A percentile compares a stretch with the other conserved stretches of the same genome.
Conservation (phyloP, 2,888 invertebrate species). For the Melolontha melolontha region DNA sequence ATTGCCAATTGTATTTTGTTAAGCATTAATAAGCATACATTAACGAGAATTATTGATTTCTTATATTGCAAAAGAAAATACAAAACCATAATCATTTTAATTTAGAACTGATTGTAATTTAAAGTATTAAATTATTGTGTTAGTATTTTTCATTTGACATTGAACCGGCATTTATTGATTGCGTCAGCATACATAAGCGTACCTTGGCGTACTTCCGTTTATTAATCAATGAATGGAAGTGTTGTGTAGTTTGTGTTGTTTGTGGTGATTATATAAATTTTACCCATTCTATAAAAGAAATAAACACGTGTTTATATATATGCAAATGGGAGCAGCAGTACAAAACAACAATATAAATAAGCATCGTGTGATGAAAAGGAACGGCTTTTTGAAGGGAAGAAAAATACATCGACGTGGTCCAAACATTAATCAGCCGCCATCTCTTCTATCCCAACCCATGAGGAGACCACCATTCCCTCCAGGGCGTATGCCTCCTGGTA, state of each 20-base stretch:
- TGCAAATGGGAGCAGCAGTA: conserved; percentile 34
- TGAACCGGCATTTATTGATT: too few relatives aligned
- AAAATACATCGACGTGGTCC: conserved; percentile 50
- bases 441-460: conserved; percentile 47
- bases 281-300: conserved; percentile 18
- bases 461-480: conserved; percentile 51
- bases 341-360: conserved; percentile 27
- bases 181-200: too few relatives aligned
- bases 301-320: conserved; percentile 12
- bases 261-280: conserved; percentile 34
- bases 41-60: too few relatives aligned
- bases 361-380: conserved; percentile 43
- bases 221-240: conserved; percentile 28
- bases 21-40: too few relatives aligned
- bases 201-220: conserved; percentile 31
- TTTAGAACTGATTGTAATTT: too few relatives aligned
- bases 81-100: too few relatives aligned
- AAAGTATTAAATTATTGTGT: too few relatives aligned
- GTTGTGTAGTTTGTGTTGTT: conserved; percentile 33
- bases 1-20: too few relatives aligned
- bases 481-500: conserved; percentile 53
- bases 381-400: conserved; percentile 45
- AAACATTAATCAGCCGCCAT: conserved; percentile 49
- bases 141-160: too few relatives aligned
- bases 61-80: too few relatives aligned